Base-by-base conservation (phyloP, 2,113 vertebrate genomes). In the Mustelus asterias region DNA sequence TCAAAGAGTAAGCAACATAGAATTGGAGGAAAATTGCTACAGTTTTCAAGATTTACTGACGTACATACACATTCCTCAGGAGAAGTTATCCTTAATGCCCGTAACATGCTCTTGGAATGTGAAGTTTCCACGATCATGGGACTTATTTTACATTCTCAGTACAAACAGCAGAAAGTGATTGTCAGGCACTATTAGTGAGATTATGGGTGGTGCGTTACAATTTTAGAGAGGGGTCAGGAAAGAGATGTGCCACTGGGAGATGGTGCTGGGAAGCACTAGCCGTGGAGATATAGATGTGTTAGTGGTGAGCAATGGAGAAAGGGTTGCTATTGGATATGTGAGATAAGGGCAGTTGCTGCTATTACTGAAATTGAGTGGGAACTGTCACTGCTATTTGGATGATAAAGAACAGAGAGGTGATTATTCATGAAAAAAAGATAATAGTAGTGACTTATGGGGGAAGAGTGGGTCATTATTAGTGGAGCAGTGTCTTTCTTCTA, bases 111-210 rank as follows among this genome's bases (percentile, higher is more conserved):
- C 44, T 26, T 69, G 60, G 65, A 69, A 65, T n/a, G 54, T 60
- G 29, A 92, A 65, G 58, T 44, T 94, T 94, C 58, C n/a, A 37
- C 26, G 63, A 69, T 72, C 94, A 72, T 72, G 69, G 67, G 65
- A 48, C 60, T 76, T 44, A 54, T 48, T 95, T 94, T 95, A 72
- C 67, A 95, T 72, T 95, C 94, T 95, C 14, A 14, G 93, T 44
- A 94, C 88, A 95, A 72, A 95, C 44, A 72, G 69, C 94, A 95
- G 89, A 95, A 90, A 70, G 67, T 94, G 41, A 70, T 70, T 44
- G 65, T 94, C 93, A 94, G 93, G 93, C 94, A 95, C 94, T 72
- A 95, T 95, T 48, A 95, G 94, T 72, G 69, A 95, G 67, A 72
- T 95, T 10, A 60, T 92, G 58, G 93, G 93, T 24, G 65, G 54